Base-by-base conservation (phyloP, 2,888 invertebrate genomes). In the Amiota minor region DNA sequence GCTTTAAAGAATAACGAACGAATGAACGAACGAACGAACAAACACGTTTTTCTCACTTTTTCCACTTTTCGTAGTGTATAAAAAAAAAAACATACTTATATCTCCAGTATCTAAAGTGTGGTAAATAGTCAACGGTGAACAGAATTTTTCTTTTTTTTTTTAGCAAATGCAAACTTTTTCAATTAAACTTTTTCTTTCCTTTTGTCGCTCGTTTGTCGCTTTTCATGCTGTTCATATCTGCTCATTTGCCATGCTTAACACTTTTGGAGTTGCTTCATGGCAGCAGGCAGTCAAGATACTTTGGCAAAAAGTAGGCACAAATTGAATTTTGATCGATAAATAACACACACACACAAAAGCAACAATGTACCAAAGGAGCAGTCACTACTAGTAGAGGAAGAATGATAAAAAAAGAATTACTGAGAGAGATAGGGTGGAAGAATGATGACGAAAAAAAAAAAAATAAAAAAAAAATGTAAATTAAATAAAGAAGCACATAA, bases 321-420 rank as follows among this genome's bases (percentile, higher is more conserved):
- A 84, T 84, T 84, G 86, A 86, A 84, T 86, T 83, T 84, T 86
- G 86, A 84, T 84, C 86, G 86, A 84, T 86, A 83, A 83, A 81
- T 82, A 83, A 83, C 82, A 68, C 50, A 53, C 50, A 83, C 82
- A 68, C 50, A 53, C 50, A 68, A 50, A 49, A 18, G 35, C 35
- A 8, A 35, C 35, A 35, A 35, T 35, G 35, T 35, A 35, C 35
- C 35, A 35, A 35, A 35, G 35, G 35, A 35, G 35, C 35, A 35
- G 4, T 35, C 35, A 35, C 35, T 35, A 35, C 11, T 14, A 9
- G 50, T 14, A 50, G 45, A 20, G 11, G n/a, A 14, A 61, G 70
- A 69, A 72, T 59, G n/a, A 72, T 18, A 45, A 35, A 46, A 14
- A 59, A 11, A 50, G 18, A 16, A n/a, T 14, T n/a, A 12, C 14